phyloP scores from a whole-genome alignment of 1,140 invertebrate genomes.

The Heterodera carotae region DNA sequence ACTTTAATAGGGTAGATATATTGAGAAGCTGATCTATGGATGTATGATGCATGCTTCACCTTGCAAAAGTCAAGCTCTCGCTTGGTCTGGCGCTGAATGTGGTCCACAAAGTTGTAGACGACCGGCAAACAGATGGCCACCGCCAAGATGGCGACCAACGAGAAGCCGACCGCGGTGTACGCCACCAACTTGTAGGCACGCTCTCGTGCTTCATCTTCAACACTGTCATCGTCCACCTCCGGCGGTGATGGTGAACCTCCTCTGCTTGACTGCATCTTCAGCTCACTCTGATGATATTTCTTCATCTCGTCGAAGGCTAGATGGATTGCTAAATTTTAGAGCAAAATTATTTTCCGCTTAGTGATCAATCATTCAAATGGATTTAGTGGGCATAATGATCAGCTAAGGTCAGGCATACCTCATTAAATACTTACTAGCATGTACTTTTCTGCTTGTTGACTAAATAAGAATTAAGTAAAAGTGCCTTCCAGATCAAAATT shows the following conservation, averaged over 20 bases:
- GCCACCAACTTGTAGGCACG: slow-evolving; percentile 63
- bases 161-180: slow-evolving; percentile 62
- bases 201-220: slow-evolving; percentile 46
- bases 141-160: slow-evolving; percentile 57
- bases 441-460: too few species aligned
- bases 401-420: too few species aligned
- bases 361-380: too few species aligned
- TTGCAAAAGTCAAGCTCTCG: slow-evolving; percentile 63
- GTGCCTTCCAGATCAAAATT: too few species aligned
- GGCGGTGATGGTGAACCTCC: not conserved
- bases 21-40: too few species aligned
- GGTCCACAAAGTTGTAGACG: slow-evolving; percentile 65
- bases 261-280: not conserved
- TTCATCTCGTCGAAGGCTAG: not conserved
- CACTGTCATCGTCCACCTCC: not conserved
- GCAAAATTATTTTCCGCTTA: not conserved
- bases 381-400: too few species aligned
- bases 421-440: too few species aligned
- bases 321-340: not conserved
- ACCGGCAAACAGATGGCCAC: slow-evolving; percentile 62
- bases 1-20: too few species aligned
- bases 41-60: too few species aligned
- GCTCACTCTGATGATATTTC: not conserved
- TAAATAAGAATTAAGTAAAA: too few species aligned
- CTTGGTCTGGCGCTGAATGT: slow-evolving; percentile 64